Evolutionary conservation across 2,797 vertebrate genomes (phyloP), one percentile per base, ranked within the genome.

Genomic region (Coranthus polyacanthus): DNA sequence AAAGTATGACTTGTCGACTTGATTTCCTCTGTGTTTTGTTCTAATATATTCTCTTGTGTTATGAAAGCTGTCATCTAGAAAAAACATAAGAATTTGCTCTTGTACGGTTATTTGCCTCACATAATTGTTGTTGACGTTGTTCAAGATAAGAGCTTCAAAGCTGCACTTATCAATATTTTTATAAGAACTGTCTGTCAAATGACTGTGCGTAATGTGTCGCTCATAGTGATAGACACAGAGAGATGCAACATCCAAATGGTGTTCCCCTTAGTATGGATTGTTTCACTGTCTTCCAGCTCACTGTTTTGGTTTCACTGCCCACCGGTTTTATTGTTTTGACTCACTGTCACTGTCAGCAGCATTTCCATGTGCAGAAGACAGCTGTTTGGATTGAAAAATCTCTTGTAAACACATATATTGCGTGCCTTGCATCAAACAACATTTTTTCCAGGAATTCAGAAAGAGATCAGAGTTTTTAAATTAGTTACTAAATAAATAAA

Each of bases 1-100:
- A 20, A 63, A 51, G 16, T 4, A 45, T 22, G n/a, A 45, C 36
- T 46, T 45, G 43, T 43, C 29, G 24, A 68, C 42, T 13, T 8
- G 1, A 65, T n/a, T 41, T 34, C 5, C 6, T 36, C 10, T 9
- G 8, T 16, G 13, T 44, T 54, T 50, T 44, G 13, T 41, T 72
- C 56, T 60, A 15, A 51, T 45, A 70, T 13, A 42, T n/a, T 45
- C 5, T 18, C 12, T 39, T 10, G 36, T 41, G 3, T 47, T 39
- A 42, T 68, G 21, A 53, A 32, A 32, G 29, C 8, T 22, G 7
- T 52, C 15, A 56, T 46, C n/a, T 13, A 32, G 29, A 32, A 32
- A 32, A 32, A 32, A 7, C 29, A 8, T 10, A 32, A 32, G 9
- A 9, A 9, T 32, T 51, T 34, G 16, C 21, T 15, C 36, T 15